A percentile compares a stretch with the other conserved stretches of the same genome.
Evolutionary conservation across 2,113 vertebrate species (phyloP).

Genomic region (Mandrillus leucophaeus): DNA sequence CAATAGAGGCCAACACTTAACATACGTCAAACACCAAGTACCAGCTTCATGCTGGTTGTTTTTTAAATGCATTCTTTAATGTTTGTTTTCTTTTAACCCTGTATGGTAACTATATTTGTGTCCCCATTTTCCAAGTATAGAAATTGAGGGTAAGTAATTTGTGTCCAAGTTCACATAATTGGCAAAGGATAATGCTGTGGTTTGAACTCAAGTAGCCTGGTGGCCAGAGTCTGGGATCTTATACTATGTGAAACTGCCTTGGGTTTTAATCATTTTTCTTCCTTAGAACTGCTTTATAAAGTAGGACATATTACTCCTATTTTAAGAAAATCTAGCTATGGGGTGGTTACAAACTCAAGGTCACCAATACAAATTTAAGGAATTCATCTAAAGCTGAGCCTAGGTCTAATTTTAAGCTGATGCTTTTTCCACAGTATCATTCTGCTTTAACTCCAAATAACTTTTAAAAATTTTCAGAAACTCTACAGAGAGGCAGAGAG

Average conservation of each 20-base stretch:
- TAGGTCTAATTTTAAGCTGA: not conserved
- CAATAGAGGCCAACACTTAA: not conserved
- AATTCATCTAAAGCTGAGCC: too few species aligned
- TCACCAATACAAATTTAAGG: not conserved
- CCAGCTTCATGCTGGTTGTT: not conserved
- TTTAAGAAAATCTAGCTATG: not conserved
- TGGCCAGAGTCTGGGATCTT: not conserved
- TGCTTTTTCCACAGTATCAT: not conserved
- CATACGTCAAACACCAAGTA: not conserved
- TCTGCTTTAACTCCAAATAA: not conserved
- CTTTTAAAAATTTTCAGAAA: not conserved
- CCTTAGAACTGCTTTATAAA: not conserved
- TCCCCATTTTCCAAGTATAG: not conserved
- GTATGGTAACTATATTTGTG: not conserved
- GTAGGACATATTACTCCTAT: not conserved
- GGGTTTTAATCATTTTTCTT: constrained; percentile 2
- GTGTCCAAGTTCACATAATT: not conserved
- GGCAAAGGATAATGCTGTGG: not conserved
- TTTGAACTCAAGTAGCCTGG: not conserved
- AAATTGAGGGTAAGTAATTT: not conserved
- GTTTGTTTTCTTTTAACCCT: not conserved
- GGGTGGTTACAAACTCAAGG: not conserved
- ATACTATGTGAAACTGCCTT: not conserved
- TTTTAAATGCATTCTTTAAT: not conserved
- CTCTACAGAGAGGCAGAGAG: not conserved